phyloP scores from a whole-genome alignment of 1,140 invertebrate species.

The Camponotus floridanus region DNA sequence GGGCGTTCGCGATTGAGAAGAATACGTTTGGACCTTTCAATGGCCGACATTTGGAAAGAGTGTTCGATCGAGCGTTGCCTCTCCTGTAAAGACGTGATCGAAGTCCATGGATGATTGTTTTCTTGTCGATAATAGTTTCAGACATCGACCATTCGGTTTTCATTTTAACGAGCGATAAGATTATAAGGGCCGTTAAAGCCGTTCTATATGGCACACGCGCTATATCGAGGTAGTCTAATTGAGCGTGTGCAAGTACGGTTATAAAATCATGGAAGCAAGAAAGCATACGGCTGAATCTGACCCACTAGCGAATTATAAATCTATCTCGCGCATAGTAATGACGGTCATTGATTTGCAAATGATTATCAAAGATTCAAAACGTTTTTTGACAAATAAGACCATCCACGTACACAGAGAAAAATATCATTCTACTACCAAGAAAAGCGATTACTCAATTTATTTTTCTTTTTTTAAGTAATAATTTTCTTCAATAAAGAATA shows the following conservation, averaged over 20 bases:
- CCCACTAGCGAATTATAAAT: background rate
- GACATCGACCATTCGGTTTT: constrained; percentile 40
- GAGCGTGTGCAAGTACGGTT: constrained; percentile 1
- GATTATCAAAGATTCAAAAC: constrained; percentile 4
- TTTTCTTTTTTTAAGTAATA: too few relatives aligned
- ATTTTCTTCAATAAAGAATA: too few relatives aligned
- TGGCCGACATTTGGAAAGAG: constrained; percentile 70
- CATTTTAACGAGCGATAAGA: constrained; percentile 70
- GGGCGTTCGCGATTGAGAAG: constrained; percentile 38
- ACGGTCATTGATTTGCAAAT: constrained; percentile 1
- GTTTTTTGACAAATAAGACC: background rate
- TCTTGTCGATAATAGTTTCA: constrained; percentile 66
- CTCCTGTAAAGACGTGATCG: constrained; percentile 15
- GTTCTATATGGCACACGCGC: constrained; percentile 60
- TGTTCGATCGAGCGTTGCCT: constrained; percentile 61
- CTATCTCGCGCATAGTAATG: constrained; percentile 17
- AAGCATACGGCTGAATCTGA: background rate
- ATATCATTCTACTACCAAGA: too few relatives aligned
- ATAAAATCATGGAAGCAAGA: background rate
- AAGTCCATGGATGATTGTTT: constrained; percentile 59
- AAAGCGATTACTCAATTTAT: too few relatives aligned
- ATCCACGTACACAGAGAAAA: too few relatives aligned
- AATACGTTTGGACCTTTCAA: constrained; percentile 53
- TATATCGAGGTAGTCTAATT: constrained; percentile 48
- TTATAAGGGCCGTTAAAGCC: constrained; percentile 65